Conservation (phyloP, 2,888 invertebrate genomes). For the Polia nebulosa region DNA sequence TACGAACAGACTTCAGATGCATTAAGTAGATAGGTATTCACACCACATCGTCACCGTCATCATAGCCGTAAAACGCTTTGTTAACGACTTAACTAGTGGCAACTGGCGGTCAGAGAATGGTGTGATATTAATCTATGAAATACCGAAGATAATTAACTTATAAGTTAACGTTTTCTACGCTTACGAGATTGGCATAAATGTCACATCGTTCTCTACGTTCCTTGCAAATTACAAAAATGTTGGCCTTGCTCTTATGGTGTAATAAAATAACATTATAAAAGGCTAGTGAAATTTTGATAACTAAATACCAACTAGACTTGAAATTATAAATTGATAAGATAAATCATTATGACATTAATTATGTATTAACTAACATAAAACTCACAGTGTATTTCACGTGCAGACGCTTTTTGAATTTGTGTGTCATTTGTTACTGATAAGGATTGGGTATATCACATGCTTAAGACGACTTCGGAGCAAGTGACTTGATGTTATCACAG, state of each 20-base stretch:
- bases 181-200: slow-evolving; percentile 66
- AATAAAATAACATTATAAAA: slow-evolving; percentile 87
- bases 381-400: slow-evolving; percentile 51
- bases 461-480: slow-evolving; percentile 57
- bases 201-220: slow-evolving; percentile 66
- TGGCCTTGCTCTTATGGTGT: slow-evolving; percentile 88
- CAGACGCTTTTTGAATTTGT: slow-evolving; percentile 58
- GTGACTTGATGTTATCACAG: slow-evolving; percentile 33
- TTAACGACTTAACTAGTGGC: slow-evolving; percentile 67
- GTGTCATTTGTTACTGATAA: slow-evolving; percentile 52
- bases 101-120: slow-evolving; percentile 66
- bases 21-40: slow-evolving; percentile 63
- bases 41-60: slow-evolving; percentile 58
- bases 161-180: background rate
- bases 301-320: slow-evolving; percentile 88
- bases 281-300: slow-evolving; percentile 91
- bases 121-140: slow-evolving; percentile 64
- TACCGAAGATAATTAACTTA: slow-evolving; percentile 19
- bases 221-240: slow-evolving; percentile 80
- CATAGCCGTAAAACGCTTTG: slow-evolving; percentile 65
- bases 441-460: slow-evolving; percentile 42
- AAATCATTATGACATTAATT: slow-evolving; percentile 76
- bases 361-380: slow-evolving; percentile 63
- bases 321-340: slow-evolving; percentile 85
- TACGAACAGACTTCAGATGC: slow-evolving; percentile 50